Evolutionary conservation across 2,797 vertebrate genomes (phyloP), one percentile per base, ranked within the genome.

Genomic region (Gouania willdenowi): DNA sequence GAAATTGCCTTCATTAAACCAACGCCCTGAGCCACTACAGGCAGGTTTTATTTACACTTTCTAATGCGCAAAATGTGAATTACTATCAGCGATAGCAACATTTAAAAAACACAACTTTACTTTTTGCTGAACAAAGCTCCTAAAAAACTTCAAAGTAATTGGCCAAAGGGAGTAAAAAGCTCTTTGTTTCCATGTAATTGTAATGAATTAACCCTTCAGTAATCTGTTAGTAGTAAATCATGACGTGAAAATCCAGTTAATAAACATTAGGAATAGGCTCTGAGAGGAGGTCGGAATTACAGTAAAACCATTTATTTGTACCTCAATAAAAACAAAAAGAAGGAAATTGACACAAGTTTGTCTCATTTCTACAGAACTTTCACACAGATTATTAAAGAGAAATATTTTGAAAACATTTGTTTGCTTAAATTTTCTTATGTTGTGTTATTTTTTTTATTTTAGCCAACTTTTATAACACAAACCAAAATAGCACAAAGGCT

Each of bases 331-430:
- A 64, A 60, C 49, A 47, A 32, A 46, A 67, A 44, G 55, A 17
- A 30, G 51, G 41, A 64, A 58, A 46, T 20, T 39, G 50, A 45
- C 43, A 18, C 40, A 30, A 32, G 29, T 23, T 60, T 25, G 12
- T 16, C 33, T 47, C 42, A 54, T 65, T 68, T 66, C 57, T 54
- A 48, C 12, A 24, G 10, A 18, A 41, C 50, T 56, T 41, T 60
- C 6, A 2, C 13, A 6, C 5, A 34, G 52, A 57, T 67, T 67
- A 43, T 32, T 18, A 47, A 50, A 2, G 50, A 39, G 41, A 49
- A 66, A 72, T 62, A 59, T 46, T 61, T 34, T 70, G 30, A 65
- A 74, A 62, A 62, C 55, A 60, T 40, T 34, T 24, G n/a, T n/a
- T n/a, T n/a, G n/a, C n/a, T n/a, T n/a, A n/a, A n/a, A n/a, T n/a